Base-by-base conservation (phyloP, 2,888 invertebrate genomes). In the Pimpla rufipes region DNA sequence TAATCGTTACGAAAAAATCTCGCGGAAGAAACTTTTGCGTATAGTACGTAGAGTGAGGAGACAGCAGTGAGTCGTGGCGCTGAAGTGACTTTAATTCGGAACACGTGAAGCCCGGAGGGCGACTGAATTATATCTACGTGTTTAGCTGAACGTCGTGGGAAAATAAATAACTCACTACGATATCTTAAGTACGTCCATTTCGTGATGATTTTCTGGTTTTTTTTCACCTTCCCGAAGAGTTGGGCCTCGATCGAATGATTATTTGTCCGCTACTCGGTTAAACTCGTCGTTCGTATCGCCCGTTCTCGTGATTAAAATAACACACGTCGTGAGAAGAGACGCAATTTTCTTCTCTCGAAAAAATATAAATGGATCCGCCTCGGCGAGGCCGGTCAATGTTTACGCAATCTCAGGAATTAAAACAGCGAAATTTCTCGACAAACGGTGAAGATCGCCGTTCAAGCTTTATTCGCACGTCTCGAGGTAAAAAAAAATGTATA, bases 31-130 rank as follows among this genome's bases (percentile, higher is more conserved):
- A 75, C 16, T 80, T 42, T 45, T 57, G 35, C 57, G 57, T 62
- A 18, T 64, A 79, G 52, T 50, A 73, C 35, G n/a, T 35, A 35
- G 18, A 68, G 62, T 21, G 47, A 18, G 16, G 62, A 67, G 42
- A 64, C 59, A 74, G 78, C 82, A 82, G 78, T 82, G 78, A 74
- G 55, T 78, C 21, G 62, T 82, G 74, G 78, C 73, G 68, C 57
- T 40, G 78, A 68, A 47, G 66, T 35, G 40, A 68, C 37, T 66
- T 66, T 77, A 57, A 57, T 59, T 64, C 29, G 45, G n/a, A 73
- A 73, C 37, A 62, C 37, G 62, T 59, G 29, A 16, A 35, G 59
- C 29, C 6, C 10, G 29, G 18, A 18, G 11, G 16, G 16, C 37
- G 35, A 62, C 37, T 16, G 10, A 37, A 18, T 62, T 62, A 62